Evolutionary conservation across 2,888 invertebrate species (phyloP), one percentile per base, ranked within the genome.

Genomic region (Polydrusus cervinus): DNA sequence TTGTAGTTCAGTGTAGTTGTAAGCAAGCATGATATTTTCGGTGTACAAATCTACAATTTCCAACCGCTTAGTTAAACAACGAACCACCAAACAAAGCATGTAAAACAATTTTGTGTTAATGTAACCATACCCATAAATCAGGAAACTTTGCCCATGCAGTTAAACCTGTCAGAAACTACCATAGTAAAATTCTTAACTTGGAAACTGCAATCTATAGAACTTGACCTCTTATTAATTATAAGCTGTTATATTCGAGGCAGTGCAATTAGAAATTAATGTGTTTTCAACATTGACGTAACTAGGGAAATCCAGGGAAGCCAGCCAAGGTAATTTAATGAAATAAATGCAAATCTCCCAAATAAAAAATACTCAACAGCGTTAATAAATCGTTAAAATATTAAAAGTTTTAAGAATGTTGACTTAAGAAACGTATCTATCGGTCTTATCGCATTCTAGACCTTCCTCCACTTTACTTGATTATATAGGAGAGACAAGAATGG

Each of bases 141-240:
- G 51, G 51, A 51, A 51, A 51, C 20, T 51, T 51, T 51, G 51
- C 11, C 18, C 51, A 20, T 51, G 20, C 51, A 20, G 20, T 8
- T 10, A 11, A 20, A 18, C 20, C 0, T 51, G 51, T 51, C 51
- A 51, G 20, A 11, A 51, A 51, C 51, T 51, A 10, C 10, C 20
- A 13, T 1, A 20, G 51, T 51, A 2, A 51, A 20, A 20, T 11
- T 51, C 51, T 18, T 10, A 51, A 51, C 51, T 20, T 3, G 11
- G 51, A 51, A 51, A 51, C 20, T 51, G 51, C 51, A 51, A 51
- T 51, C 20, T 20, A 51, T 11, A 20, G 51, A 51, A 10, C 11
- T 20, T 51, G 51, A 51, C 51, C 51, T 20, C 51, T 0, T 20
- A 20, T 51, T 51, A 51, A 51, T 51, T 11, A 51, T 20, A 51